Conservation (phyloP, 2,797 vertebrate species). For the Gambusia yucatana region DNA sequence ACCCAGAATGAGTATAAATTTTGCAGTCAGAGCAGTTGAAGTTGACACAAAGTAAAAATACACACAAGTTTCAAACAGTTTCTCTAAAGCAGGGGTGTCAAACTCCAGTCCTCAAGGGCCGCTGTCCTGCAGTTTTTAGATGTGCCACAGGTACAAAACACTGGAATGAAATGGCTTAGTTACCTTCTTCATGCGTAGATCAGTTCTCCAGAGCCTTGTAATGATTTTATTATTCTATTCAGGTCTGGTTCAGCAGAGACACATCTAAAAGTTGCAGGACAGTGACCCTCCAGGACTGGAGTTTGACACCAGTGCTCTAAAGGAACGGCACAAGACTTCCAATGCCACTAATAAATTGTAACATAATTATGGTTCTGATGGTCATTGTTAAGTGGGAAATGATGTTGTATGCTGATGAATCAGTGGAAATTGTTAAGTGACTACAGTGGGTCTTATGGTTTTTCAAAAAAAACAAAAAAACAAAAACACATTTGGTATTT, state of each 20-base stretch:
- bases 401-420: background rate
- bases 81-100: background rate
- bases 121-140: too few relatives aligned
- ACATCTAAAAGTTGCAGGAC: too few relatives aligned
- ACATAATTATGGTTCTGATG: background rate
- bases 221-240: too few relatives aligned
- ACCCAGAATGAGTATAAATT: background rate
- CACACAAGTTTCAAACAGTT: background rate
- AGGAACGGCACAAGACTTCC: background rate
- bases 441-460: background rate
- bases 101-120: too few relatives aligned
- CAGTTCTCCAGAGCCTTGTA: too few relatives aligned
- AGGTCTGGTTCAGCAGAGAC: too few relatives aligned
- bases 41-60: background rate
- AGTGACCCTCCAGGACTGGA: too few relatives aligned
- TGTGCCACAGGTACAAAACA: too few relatives aligned
- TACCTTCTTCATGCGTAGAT: too few relatives aligned
- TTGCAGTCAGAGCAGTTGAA: background rate
- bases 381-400: background rate
- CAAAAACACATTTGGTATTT: background rate
- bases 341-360: background rate
- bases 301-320: too few relatives aligned
- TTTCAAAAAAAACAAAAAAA: background rate
- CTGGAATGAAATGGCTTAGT: too few relatives aligned
- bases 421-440: background rate